These are phyloP conservation scores for Heliangelus exortis DNA, from an alignment of 2,797 vertebrate species.

Conservation along the genomic window DNA sequence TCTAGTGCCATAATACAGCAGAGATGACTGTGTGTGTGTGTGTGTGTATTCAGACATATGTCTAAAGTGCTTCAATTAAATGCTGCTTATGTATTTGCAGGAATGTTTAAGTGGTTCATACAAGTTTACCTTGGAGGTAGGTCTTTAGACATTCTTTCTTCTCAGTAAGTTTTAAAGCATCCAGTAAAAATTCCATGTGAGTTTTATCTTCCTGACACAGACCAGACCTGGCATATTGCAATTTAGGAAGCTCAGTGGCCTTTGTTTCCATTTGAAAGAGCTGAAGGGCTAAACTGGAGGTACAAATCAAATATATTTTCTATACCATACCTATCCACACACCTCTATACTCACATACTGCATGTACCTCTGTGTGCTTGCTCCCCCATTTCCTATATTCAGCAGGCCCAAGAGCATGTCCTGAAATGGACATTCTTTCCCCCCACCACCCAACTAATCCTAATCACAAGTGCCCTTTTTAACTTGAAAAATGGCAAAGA, in stretches of 20 bases:
- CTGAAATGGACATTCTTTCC: accelerated
- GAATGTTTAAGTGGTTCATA: background rate
- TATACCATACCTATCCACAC: accelerated
- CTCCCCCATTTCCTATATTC: accelerated
- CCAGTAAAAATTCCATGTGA: background rate
- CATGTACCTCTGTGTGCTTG: accelerated
- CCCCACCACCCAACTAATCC: background rate
- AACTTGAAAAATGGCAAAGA: background rate
- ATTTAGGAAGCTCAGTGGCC: background rate
- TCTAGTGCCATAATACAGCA: background rate
- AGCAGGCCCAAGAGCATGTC: accelerated
- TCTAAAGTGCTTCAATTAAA: background rate
- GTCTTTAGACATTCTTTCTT: background rate
- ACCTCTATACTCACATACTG: accelerated
- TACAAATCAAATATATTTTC: too few relatives aligned
- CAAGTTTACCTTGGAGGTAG: background rate
- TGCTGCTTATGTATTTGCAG: background rate
- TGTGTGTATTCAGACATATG: background rate
- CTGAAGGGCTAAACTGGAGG: background rate
- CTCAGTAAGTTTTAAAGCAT: background rate
- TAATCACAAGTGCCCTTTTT: background rate
- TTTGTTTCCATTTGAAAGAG: background rate
- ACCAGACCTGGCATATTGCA: background rate
- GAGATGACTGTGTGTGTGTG: too few relatives aligned
- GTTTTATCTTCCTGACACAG: background rate